Evolutionary conservation across 2,797 vertebrate species (phyloP).

Genomic region (Streptopelia turtur): DNA sequence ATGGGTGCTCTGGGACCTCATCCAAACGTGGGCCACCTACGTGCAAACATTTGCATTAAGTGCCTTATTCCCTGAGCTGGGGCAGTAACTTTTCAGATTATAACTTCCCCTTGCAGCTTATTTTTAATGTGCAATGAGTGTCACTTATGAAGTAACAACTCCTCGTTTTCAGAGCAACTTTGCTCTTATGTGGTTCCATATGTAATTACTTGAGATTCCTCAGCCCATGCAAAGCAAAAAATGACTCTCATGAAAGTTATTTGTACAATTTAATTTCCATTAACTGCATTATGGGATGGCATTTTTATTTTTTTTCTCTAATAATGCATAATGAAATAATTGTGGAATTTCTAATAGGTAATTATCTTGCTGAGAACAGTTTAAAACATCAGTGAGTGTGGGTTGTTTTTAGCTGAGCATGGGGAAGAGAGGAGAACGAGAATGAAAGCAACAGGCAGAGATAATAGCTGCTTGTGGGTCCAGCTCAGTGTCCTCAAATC

Average conservation of each 20-base stretch:
- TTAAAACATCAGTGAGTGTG: background rate
- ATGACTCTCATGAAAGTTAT: constrained; percentile 36
- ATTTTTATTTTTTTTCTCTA: background rate
- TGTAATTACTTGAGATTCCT: constrained; percentile 39
- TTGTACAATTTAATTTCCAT: constrained; percentile 39
- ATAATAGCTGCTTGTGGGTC: background rate
- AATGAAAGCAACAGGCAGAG: background rate
- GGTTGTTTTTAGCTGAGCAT: background rate
- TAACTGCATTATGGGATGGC: constrained; percentile 8
- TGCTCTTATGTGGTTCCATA: background rate
- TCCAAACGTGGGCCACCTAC: background rate
- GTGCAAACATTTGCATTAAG: background rate
- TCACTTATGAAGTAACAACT: background rate
- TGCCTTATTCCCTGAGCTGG: background rate
- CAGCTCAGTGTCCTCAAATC: background rate
- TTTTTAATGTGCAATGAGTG: background rate
- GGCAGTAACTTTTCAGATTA: background rate
- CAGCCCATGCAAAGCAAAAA: constrained; percentile 31
- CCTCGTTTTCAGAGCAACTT: background rate
- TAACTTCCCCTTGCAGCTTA: background rate
- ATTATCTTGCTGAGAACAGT: constrained; percentile 32
- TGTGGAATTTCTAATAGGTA: constrained; percentile 23
- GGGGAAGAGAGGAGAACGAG: background rate
- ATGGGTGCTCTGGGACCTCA: background rate
- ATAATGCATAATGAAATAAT: constrained; percentile 49